phyloP scores from a whole-genome alignment of 2,113 vertebrate genomes.

The Agapornis roseicollis region DNA sequence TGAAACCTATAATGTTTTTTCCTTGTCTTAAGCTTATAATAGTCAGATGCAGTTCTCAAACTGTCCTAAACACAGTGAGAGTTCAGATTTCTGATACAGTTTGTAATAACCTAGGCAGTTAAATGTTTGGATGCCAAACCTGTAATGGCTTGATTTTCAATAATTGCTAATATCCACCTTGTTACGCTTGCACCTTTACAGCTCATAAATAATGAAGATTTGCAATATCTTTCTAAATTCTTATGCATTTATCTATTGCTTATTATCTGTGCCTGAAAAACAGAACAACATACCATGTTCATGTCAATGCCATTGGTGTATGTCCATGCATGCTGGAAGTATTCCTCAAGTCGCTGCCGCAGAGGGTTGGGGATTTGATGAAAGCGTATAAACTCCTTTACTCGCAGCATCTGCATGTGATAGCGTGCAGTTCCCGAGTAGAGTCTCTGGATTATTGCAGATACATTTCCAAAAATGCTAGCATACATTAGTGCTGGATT shows the following conservation, averaged over 20 bases:
- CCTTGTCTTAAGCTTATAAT: background rate
- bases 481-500: conserved; percentile 96
- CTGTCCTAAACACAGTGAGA: background rate
- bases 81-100: background rate
- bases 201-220: background rate
- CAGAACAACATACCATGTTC: conserved; percentile 91
- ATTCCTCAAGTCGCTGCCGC: conserved; percentile 94
- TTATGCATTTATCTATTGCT: background rate
- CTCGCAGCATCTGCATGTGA: conserved; percentile 97
- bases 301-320: conserved; percentile 99
- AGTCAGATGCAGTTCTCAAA: background rate
- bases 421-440: conserved; percentile 97
- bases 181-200: background rate
- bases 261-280: conserved; percentile 9
- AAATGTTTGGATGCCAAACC: background rate
- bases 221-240: background rate
- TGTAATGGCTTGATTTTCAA: background rate
- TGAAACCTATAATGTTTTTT: background rate
- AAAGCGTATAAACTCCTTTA: conserved; percentile 98
- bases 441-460: conserved; percentile 98
- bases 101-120: background rate
- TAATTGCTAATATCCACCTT: background rate
- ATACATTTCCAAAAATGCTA: conserved; percentile 99
- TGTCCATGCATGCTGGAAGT: conserved; percentile 98
- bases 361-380: conserved; percentile 98